A percentile compares a stretch with the other conserved stretches of the same genome.
Evolutionary conservation across 2,113 vertebrate genomes (phyloP).

Genomic region (Thamnaconus septentrionalis): DNA sequence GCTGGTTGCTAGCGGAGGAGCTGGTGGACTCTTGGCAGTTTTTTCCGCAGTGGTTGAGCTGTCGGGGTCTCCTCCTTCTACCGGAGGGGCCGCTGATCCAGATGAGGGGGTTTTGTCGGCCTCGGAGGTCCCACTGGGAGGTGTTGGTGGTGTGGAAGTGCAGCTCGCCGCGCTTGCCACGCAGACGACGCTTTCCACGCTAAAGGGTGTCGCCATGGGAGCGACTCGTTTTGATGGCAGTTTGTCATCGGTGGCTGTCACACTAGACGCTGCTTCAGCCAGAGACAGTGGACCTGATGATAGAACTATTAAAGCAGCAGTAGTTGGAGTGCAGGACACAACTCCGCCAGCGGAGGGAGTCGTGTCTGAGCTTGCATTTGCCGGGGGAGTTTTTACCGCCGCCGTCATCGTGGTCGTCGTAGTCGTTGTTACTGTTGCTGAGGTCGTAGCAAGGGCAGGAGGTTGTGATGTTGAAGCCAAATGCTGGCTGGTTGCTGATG

Average conservation of each 20-base stretch:
- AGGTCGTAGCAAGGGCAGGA: neutral
- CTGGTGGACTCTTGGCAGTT: neutral
- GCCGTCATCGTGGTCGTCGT: neutral
- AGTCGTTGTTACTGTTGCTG: conserved; percentile 3
- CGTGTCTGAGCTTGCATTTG: too few species aligned
- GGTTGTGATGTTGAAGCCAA: neutral
- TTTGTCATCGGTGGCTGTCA: neutral
- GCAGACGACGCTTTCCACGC: neutral
- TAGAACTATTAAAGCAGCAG: neutral
- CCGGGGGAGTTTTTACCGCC: too few species aligned
- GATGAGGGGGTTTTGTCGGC: neutral
- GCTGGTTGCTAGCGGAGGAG: neutral
- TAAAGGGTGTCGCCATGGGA: neutral
- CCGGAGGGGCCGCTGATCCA: neutral
- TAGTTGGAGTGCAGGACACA: conserved; percentile 5
- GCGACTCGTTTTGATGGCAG: neutral
- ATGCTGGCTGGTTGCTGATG: neutral
- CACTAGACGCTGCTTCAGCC: neutral
- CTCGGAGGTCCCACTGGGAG: neutral
- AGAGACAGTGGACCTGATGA: neutral
- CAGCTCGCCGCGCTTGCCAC: neutral
- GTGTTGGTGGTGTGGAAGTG: neutral
- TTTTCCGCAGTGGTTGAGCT: neutral
- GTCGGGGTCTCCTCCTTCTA: neutral
- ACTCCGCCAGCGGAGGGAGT: too few species aligned